Evolutionary conservation across 2,888 invertebrate genomes (phyloP), one percentile per base, ranked within the genome.

Genomic region (Megastigmus dorsalis): DNA sequence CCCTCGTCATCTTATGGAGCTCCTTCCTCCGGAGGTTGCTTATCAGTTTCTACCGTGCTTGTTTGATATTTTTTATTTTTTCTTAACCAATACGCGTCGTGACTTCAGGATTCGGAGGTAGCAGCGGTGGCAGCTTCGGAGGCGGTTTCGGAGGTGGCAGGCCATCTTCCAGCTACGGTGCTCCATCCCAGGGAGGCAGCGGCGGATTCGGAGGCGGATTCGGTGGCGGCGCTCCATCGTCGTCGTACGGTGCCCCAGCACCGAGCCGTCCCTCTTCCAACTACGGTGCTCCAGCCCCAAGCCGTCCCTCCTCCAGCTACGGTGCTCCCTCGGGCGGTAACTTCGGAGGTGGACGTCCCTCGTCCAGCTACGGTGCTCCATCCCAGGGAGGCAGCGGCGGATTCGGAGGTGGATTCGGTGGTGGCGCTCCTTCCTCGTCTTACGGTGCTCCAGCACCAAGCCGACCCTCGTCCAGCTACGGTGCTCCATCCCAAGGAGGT

Each of bases 401-500:
- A 1, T 62, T 54, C 9, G 77, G 80, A 20, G 77, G 79, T 67
- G 78, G 79, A 9, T 77, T 55, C 23, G 79, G 82, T 45, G 80
- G 80, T 36, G 78, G 70, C 23, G 60, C 74, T 23, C 81, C 82
- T 2, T 83, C 85, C 0, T 73, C 77, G 0, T 77, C 74, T 2
- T 80, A 81, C 20, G 80, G 80, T 36, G 79, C 80, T 6, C 78
- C 79, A 7, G 77, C 72, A 10, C 76, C 78, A 15, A 77, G 78
- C 15, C 55, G 66, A 66, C 90, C 86, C 41, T 90, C 90, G 1
- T 87, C 88, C 68, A 89, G 87, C 63, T 91, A 91, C 76, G 90
- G 91, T 4, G 89, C 87, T 81, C 89, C 87, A 66, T 89, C 87
- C 63, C 91, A 90, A 76, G 90, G 91, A 4, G 89, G 87, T 81